These are phyloP conservation scores for Ahaetulla prasina DNA, from an alignment of 2,113 vertebrate genomes.

Conservation along the genomic window DNA sequence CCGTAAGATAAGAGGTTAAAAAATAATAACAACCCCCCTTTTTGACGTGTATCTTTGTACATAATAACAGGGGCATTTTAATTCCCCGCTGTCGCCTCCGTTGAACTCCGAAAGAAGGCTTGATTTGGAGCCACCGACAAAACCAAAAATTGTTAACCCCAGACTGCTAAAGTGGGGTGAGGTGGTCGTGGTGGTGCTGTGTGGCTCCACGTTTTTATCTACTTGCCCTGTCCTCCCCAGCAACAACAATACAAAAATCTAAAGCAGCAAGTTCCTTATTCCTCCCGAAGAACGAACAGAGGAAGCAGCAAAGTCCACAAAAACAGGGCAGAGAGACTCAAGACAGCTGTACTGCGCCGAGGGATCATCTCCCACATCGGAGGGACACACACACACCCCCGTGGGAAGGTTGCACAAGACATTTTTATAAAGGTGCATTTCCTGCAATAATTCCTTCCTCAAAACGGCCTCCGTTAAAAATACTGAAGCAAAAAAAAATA, in stretches of 20 bases:
- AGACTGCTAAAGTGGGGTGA: background rate
- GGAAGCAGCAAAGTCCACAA: background rate
- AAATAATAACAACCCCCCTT: background rate
- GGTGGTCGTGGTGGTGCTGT: background rate
- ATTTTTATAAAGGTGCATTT: background rate
- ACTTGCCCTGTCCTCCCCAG: background rate
- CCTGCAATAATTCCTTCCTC: background rate
- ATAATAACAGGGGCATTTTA: background rate
- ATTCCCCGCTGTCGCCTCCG: background rate
- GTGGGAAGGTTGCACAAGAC: too few species aligned
- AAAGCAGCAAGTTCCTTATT: background rate
- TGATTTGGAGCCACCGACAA: background rate
- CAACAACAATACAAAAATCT: background rate
- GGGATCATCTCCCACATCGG: background rate
- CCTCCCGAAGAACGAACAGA: background rate
- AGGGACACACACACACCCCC: too few species aligned
- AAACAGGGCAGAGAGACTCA: background rate
- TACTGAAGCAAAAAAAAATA: background rate
- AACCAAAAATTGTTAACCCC: background rate
- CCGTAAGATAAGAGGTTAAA: background rate
- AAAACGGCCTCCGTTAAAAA: background rate
- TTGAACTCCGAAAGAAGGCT: background rate
- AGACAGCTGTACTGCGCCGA: rapidly evolving
- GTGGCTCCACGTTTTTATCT: background rate
- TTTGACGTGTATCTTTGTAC: background rate